These are phyloP conservation scores for Tokudaia tokunoshimensis DNA, from an alignment of 2,797 vertebrate genomes.

Conservation along the genomic window DNA sequence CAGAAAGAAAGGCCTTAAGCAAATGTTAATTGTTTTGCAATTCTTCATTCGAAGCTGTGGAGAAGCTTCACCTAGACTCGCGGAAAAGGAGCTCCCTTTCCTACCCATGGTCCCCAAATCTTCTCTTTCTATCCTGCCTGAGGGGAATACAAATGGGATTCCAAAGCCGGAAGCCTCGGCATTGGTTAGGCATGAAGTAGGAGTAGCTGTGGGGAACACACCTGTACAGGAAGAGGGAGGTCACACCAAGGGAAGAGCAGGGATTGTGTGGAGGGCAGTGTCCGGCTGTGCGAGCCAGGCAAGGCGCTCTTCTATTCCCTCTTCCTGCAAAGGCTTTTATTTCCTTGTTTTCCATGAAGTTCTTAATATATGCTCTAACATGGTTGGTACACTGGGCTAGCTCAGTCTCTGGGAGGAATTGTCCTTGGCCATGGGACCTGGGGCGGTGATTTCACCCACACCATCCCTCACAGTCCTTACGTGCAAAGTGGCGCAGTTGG, in stretches of 20 bases:
- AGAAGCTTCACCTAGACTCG: background rate
- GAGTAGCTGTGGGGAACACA: background rate
- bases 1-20: background rate
- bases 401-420: background rate
- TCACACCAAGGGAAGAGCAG: background rate
- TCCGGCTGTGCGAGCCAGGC: background rate
- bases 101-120: background rate
- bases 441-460: background rate
- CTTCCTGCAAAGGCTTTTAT: background rate
- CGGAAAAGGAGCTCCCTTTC: background rate
- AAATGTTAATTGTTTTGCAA: background rate
- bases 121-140: background rate
- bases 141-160: background rate
- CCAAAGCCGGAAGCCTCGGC: background rate
- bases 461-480: background rate
- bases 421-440: background rate
- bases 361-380: background rate
- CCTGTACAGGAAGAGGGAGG: background rate
- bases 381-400: background rate
- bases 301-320: background rate
- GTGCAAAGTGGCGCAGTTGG: no score
- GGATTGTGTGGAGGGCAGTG: accelerated
- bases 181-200: background rate
- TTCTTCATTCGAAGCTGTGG: background rate
- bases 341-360: background rate